Evolutionary conservation across 2,888 invertebrate species (phyloP), one percentile per base, ranked within the genome.

Genomic region (Aquatica leii): DNA sequence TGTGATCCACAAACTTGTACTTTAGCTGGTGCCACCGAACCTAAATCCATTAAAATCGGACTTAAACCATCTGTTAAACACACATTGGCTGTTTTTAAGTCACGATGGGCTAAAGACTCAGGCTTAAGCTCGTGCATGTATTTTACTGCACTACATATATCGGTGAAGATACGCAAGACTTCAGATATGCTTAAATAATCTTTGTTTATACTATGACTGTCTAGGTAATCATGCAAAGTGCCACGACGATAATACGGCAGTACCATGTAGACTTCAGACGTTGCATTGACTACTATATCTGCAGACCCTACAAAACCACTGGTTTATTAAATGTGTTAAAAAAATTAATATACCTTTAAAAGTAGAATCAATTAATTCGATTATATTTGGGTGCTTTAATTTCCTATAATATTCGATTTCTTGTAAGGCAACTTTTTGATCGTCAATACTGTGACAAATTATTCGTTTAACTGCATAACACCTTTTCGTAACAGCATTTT

Each of bases 41-140:
- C 89, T 72, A 95, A 85, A 81, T 95, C 95, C 86, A 94, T 94
- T 66, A 95, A 85, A 54, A 94, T 83, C 0, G 94, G 90, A 53
- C 85, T 86, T 76, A 86, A 85, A 55, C 88, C 87, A 74, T 91
- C 89, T 15, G 87, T 86, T 20, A 94, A 80, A 72, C 95, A 87
- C 68, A 95, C 86, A 81, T 95, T 95, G 12, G 90, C 91, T 55
- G 94, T 92, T 82, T 95, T 95, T 37, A 95, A 79, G 81, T 95
- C 95, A 74, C 95, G 86, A 77, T 94, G 94, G 37, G 93, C 92
- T 70, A 92, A 82, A 15, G 92, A 88, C 61, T 88, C 85, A 0
- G 93, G 92, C 74, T 86, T 86, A 18, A 86, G 84, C 72, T 88
- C 87, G 75, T 94, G 94, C 76, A 94, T 86, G 50, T 88, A 89